These are phyloP conservation scores for Syngnathus floridae DNA, from an alignment of 2,113 vertebrate species.

Conservation along the genomic window DNA sequence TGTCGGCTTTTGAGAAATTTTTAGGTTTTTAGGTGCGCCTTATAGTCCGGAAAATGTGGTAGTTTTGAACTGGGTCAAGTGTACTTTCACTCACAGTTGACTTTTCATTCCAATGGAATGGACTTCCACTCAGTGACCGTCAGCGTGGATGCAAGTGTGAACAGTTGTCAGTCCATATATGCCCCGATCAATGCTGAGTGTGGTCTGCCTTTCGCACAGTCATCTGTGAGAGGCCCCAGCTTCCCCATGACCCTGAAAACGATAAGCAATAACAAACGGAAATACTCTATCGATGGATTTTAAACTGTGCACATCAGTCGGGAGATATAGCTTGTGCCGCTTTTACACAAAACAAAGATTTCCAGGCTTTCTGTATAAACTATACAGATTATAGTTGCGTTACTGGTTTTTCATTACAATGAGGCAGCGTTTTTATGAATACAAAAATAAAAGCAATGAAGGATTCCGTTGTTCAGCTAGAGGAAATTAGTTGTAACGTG, in stretches of 20 bases:
- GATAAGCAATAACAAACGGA: not conserved
- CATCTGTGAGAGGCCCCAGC: not conserved
- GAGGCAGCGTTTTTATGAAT: no score
- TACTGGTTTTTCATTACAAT: conserved; percentile 15
- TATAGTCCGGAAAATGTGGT: no score
- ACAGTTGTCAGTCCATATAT: not conserved
- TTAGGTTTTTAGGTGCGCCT: no score
- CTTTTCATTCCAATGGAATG: not conserved
- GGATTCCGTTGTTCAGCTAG: conserved; percentile 27
- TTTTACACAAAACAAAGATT: not conserved
- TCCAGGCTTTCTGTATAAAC: no score
- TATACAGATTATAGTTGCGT: no score
- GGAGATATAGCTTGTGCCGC: not conserved
- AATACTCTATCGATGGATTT: not conserved
- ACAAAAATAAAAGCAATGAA: conserved; percentile 17
- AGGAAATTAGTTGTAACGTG: conserved; percentile 20
- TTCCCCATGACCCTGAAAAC: not conserved
- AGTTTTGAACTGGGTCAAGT: not conserved
- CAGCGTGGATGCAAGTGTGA: not conserved
- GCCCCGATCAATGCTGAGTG: no score
- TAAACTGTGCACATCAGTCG: not conserved
- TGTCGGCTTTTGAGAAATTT: no score
- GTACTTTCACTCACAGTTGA: not conserved
- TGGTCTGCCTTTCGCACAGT: not conserved
- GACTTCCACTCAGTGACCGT: not conserved